These are phyloP conservation scores for Amitus sp. DNA, from an alignment of 2,888 invertebrate genomes.

Conservation along the genomic window DNA sequence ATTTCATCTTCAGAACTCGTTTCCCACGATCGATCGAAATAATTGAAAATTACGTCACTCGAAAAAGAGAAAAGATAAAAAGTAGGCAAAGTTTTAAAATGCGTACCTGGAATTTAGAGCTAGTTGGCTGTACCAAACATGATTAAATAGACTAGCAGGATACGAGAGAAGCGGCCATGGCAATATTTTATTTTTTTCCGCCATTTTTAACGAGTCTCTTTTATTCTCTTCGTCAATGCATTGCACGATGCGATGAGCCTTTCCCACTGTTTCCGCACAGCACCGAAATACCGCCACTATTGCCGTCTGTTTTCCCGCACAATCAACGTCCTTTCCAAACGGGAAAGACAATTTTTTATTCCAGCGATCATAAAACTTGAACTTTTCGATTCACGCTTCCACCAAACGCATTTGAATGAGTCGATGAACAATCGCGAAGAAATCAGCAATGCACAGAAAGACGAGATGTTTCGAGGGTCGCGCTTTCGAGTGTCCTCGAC, in stretches of 20 bases:
- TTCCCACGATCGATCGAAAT: no score
- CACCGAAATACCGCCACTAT: no score
- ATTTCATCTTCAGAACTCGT: no score
- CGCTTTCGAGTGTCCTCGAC: slow-evolving; percentile 63
- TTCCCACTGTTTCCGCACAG: no score
- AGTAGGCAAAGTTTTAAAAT: background rate
- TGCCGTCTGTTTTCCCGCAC: no score
- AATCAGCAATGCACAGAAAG: no score
- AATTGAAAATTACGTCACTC: no score
- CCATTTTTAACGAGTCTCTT: slow-evolving; percentile 49
- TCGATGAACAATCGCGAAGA: no score
- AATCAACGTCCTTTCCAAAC: slow-evolving; percentile 1
- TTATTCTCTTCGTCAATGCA: slow-evolving; percentile 15
- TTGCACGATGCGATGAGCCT: no score
- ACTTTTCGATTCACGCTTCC: no score
- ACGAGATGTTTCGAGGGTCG: slow-evolving; percentile 41
- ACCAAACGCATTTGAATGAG: no score
- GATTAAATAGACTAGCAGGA: slow-evolving; percentile 58
- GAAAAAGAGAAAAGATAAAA: background rate
- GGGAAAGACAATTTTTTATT: slow-evolving; percentile 4
- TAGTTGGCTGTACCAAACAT: slow-evolving; percentile 62
- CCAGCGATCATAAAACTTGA: background rate
- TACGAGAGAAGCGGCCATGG: slow-evolving; percentile 61
- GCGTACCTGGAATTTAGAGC: slow-evolving; percentile 55
- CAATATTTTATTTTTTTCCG: slow-evolving; percentile 61